Base-by-base conservation (phyloP, 2,888 invertebrate genomes). In the Lepidochrysops patricia region DNA sequence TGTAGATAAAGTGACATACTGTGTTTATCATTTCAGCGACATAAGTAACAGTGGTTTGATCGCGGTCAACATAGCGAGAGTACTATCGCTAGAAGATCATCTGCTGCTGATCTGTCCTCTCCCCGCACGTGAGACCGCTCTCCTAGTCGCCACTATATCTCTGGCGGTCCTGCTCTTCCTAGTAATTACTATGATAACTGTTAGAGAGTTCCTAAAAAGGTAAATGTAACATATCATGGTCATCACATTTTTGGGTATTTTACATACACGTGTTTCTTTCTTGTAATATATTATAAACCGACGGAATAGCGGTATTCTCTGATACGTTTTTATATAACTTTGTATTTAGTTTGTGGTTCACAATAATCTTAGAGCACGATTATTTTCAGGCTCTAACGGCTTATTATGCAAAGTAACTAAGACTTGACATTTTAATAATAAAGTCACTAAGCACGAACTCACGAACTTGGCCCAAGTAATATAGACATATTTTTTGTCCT, bases 201-300 rank as follows among this genome's bases (percentile, higher is more conserved):
- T 79, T 62, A 84, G 82, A 82, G 76, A 75, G 69, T 74, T 78
- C 75, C 72, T 84, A 60, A 83, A 72, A 80, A 77, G 87, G 89
- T 87, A 78, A 63, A 25, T 26, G 37, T 37, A 4, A 3, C 13
- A 1, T 35, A 13, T 35, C 19, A 43, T 3, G 1, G 23, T 15
- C 19, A 43, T 43, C 19, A 43, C 9, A 23, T 43, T 43, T 12
- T 12, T 43, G 3, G 3, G 19, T 6, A 9, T 12, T 43, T 43
- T 19, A 4, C 43, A 23, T 23, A 19, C 29, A 7, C 29, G 29
- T 29, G 6, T 29, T 29, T 29, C 7, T 7, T 29, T 9, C n/a
- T n/a, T n/a, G n/a, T n/a, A n/a, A n/a, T n/a, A n/a, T 35, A 5
- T 35, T n/a, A 35, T 35, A 13, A 35, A 13, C 35, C 13, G 13